These are phyloP conservation scores for Pseudachorutes palmiensis DNA, from an alignment of 1,140 invertebrate genomes.

Conservation along the genomic window DNA sequence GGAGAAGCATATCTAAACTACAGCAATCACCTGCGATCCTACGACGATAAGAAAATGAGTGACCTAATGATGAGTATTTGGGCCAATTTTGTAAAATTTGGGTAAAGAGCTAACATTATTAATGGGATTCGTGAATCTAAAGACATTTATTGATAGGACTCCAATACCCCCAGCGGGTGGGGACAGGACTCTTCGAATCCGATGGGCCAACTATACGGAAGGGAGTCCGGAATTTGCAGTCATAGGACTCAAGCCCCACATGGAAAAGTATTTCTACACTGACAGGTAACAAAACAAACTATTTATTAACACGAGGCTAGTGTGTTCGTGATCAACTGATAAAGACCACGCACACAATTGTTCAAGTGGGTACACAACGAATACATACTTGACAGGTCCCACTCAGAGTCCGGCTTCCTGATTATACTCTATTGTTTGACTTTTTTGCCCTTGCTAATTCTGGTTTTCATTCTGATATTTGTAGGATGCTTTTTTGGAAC, in stretches of 20 bases:
- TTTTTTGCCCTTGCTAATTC: constrained; percentile 2
- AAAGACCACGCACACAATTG: no score
- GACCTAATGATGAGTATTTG: constrained; percentile 44
- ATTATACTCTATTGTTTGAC: background rate
- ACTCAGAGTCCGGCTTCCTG: no score
- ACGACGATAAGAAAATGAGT: constrained; percentile 44
- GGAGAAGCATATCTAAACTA: constrained; percentile 42
- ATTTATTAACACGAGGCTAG: background rate
- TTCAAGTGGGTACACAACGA: background rate
- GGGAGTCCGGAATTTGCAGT: constrained; percentile 38
- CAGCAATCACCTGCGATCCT: constrained; percentile 40
- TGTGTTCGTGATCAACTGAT: no score
- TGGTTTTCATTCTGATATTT: constrained; percentile 5
- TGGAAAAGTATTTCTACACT: constrained; percentile 38
- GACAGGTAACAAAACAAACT: constrained; percentile 32
- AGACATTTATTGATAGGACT: constrained; percentile 13
- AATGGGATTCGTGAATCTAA: background rate
- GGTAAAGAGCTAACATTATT: constrained; percentile 39
- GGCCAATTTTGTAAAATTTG: constrained; percentile 44
- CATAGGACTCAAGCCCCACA: constrained; percentile 36
- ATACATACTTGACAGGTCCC: no score
- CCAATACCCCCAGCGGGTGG: constrained; percentile 15
- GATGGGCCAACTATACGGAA: constrained; percentile 38
- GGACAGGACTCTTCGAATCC: constrained; percentile 12
- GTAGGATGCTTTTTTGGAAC: constrained; percentile 40